Evolutionary conservation across 2,797 vertebrate genomes (phyloP).

Genomic region (Poecilia gillii): DNA sequence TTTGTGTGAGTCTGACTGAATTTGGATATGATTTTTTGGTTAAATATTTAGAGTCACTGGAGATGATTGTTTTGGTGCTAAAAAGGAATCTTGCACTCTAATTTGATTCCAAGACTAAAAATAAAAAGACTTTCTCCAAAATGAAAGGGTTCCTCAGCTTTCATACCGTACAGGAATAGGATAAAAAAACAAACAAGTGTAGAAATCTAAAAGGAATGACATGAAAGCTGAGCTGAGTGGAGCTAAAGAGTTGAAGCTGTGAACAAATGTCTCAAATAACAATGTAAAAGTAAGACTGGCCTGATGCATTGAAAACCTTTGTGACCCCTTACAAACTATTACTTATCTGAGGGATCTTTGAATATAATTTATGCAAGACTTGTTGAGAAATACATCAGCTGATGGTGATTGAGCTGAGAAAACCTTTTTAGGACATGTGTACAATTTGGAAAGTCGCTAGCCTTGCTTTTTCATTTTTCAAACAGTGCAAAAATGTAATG

Average conservation of each 20-base stretch:
- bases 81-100: neutral
- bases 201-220: neutral
- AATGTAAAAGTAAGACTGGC: neutral
- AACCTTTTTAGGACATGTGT: neutral
- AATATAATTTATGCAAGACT: neutral
- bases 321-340: neutral
- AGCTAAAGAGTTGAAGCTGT: neutral
- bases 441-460: neutral
- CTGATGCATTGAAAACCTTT: neutral
- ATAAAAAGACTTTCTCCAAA: neutral
- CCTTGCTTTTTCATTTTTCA: neutral
- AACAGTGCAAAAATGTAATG: neutral
- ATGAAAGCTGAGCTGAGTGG: neutral
- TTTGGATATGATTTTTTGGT: conserved; percentile 1
- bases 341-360: neutral
- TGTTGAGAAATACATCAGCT: neutral
- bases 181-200: neutral
- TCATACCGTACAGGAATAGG: too few relatives aligned
- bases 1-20: neutral
- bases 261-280: conserved; percentile 4
- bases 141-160: neutral
- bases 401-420: neutral
- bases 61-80: conserved; percentile 7
- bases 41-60: neutral
- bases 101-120: neutral